phyloP scores from a whole-genome alignment of 2,797 vertebrate genomes.

The Bucorvus abyssinicus region DNA sequence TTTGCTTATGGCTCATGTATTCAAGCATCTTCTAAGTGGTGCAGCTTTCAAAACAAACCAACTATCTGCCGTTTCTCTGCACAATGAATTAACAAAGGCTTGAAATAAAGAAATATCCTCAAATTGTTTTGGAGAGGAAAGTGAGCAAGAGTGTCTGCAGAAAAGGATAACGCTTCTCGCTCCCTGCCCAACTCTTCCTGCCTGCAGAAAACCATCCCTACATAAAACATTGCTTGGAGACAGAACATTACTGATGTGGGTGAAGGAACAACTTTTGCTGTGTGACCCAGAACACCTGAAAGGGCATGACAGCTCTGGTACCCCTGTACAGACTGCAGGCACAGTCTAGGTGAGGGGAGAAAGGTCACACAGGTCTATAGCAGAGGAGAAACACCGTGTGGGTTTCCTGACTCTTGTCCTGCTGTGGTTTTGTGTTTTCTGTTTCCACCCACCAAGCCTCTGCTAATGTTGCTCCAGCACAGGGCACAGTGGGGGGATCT shows the following conservation, averaged over 20 bases:
- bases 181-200: neutral
- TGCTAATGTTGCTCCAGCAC: neutral
- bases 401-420: neutral
- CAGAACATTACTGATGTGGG: neutral
- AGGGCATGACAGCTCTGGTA: neutral
- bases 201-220: neutral
- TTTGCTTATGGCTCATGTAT: neutral
- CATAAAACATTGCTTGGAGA: neutral
- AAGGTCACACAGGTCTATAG: neutral
- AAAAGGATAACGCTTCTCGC: neutral
- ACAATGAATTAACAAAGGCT: neutral
- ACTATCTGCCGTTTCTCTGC: neutral
- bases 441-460: neutral
- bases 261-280: neutral
- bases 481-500: neutral
- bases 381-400: neutral
- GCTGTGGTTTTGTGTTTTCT: neutral
- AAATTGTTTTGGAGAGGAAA: neutral
- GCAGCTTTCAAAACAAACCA: neutral
- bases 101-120: neutral
- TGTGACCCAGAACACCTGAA: neutral
- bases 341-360: neutral
- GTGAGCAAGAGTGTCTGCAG: neutral
- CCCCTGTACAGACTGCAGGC: accelerated
- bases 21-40: neutral